Conservation (phyloP, 2,113 vertebrate genomes). For the Lophochroa leadbeateri region DNA sequence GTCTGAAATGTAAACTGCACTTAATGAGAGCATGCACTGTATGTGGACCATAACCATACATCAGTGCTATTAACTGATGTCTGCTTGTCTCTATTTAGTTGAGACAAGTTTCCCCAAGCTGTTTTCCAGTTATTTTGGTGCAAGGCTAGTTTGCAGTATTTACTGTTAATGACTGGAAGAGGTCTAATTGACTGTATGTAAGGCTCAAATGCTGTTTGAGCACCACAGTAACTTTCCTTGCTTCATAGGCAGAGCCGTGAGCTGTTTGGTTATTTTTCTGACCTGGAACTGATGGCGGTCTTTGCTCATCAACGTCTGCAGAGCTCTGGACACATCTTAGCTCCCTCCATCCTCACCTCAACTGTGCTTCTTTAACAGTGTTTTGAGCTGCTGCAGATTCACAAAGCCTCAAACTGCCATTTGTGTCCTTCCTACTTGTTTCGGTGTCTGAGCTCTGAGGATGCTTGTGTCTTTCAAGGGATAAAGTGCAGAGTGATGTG, state of each 20-base stretch:
- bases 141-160: not conserved
- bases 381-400: not conserved
- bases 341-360: not conserved
- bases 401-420: not conserved
- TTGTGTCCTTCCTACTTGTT: not conserved
- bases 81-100: not conserved
- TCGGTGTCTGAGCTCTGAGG: not conserved
- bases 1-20: not conserved
- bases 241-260: not conserved
- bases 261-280: not conserved
- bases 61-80: not conserved
- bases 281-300: not conserved
- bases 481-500: not conserved
- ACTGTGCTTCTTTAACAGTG: not conserved
- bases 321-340: not conserved
- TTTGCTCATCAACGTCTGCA: not conserved
- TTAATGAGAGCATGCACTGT: fast-evolving
- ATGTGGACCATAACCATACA: not conserved
- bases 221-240: not conserved
- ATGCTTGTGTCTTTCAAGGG: not conserved
- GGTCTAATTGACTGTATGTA: fast-evolving
- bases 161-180: not conserved
- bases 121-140: not conserved
- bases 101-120: not conserved
- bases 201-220: not conserved